Base-by-base conservation (phyloP, 2,797 vertebrate species). In the Acanthornis magna region DNA sequence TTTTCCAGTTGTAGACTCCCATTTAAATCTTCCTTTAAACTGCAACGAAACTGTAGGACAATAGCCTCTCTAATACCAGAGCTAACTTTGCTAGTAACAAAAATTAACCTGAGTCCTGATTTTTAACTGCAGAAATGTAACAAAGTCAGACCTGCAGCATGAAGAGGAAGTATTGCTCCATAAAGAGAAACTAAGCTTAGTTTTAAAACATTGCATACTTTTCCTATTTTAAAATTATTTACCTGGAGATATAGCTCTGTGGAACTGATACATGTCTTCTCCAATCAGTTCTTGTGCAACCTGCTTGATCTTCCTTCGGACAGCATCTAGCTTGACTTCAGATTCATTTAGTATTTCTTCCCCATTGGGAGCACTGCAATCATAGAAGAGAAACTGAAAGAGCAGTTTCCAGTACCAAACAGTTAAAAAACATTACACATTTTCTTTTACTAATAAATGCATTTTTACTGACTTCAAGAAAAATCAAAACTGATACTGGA, bases 241-340 rank as follows among this genome's bases (percentile, higher is more conserved):
- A 99, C 99, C 99, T 96, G 98, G 97, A 43, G 99, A 99, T 92
- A 99, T 98, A 45, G 99, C 99, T 97, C 98, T 98, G 93, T 99
- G 99, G 92, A 99, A 99, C 81, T 99, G 99, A 96, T 98, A 97
- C 96, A 99, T 97, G 88, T 99, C 99, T 89, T 99, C 99, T 97
- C 99, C 99, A 94, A 97, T 97, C 48, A 99, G 97, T 93, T 99
- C 99, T 66, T 99, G 98, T 5, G 99, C 99, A 84, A 99, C 98
- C 77, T 98, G 98, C 50, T 98, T 97, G 50, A 99, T 99, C 96
- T 99, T 99, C 96, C 98, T 98, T 83, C 98, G 98, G 91, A 99
- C 98, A 43, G 83, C 97, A 62, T 99, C 98, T 95, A 99, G 97
- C 85, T 99, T 99, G n/a, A 93, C 75, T 18, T 99, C 99, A 42